A percentile compares a stretch with the other conserved stretches of the same genome.
Conservation (phyloP, 2,888 invertebrate genomes). For the Drosophila limbata region DNA sequence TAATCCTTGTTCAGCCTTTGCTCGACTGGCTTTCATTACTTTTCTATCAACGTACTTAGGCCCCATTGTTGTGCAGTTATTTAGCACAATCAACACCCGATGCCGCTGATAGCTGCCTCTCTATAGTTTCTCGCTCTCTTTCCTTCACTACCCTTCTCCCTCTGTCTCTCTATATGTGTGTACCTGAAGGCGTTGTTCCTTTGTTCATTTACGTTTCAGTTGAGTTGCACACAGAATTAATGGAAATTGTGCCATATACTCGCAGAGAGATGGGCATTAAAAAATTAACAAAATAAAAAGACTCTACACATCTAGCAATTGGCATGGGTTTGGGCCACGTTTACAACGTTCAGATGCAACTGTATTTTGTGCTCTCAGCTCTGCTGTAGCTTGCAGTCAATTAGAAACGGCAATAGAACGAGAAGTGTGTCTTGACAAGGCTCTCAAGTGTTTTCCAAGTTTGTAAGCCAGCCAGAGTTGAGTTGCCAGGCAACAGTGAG, state of each 20-base stretch:
- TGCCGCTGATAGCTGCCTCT: slow-evolving; percentile 61
- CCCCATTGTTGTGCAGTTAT: slow-evolving; percentile 79
- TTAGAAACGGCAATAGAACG: slow-evolving; percentile 5
- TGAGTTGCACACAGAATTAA: slow-evolving; percentile 72
- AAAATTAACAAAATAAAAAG: slow-evolving; percentile 40
- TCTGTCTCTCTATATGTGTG: slow-evolving; percentile 1
- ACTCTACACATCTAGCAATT: slow-evolving; percentile 9
- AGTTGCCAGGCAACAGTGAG: slow-evolving; percentile 28
- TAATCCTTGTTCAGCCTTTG: background rate
- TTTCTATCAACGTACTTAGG: slow-evolving; percentile 80
- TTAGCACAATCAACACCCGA: slow-evolving; percentile 78
- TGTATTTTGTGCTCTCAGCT: background rate
- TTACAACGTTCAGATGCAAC: slow-evolving; percentile 1
- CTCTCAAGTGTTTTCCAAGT: slow-evolving; percentile 6
- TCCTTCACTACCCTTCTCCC: background rate
- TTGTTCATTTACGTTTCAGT: slow-evolving; percentile 71
- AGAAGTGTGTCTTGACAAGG: slow-evolving; percentile 2
- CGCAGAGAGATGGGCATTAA: slow-evolving; percentile 23
- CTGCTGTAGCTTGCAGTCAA: slow-evolving; percentile 15
- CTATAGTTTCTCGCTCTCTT: slow-evolving; percentile 11
- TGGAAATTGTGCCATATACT: slow-evolving; percentile 56
- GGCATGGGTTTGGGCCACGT: background rate
- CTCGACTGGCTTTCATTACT: slow-evolving; percentile 70
- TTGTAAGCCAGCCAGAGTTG: slow-evolving; percentile 5
- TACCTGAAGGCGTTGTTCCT: slow-evolving; percentile 59